A percentile compares a stretch with the other conserved stretches of the same genome.
Conservation (phyloP, 1,140 invertebrate species). For the Ridgeia piscesae region DNA sequence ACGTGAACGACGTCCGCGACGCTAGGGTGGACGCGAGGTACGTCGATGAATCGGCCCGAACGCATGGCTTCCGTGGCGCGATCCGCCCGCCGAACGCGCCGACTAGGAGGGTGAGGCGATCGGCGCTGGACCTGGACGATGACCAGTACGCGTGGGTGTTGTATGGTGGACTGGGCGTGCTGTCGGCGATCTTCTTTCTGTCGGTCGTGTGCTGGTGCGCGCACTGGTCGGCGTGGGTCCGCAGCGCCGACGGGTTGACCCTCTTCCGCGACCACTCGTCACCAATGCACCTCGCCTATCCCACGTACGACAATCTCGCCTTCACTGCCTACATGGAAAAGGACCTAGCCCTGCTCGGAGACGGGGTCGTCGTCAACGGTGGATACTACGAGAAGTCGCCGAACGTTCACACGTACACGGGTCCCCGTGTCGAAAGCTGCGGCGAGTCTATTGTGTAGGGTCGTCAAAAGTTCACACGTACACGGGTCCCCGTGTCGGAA, state of each 20-base stretch:
- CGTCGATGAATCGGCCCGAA: not conserved
- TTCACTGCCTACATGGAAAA: not conserved
- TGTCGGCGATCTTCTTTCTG: not conserved
- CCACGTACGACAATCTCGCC: not conserved
- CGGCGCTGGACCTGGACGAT: not conserved
- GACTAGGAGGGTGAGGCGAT: not conserved
- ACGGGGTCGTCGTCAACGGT: not conserved
- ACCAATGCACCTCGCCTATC: not conserved
- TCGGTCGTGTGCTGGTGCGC: not conserved
- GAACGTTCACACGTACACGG: not conserved
- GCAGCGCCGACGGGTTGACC: not conserved
- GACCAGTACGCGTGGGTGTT: not conserved
- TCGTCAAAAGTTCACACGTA: no score
- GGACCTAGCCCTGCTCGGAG: not conserved
- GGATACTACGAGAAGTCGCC: not conserved
- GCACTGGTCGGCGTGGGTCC: not conserved
- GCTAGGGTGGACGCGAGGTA: not conserved
- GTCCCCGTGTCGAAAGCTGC: not conserved
- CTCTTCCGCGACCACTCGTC: not conserved
- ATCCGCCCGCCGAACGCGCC: no score
- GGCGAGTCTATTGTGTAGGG: not conserved
- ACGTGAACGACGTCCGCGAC: not conserved
- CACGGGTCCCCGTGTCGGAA: no score
- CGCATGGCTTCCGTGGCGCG: no score
- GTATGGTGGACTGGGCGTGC: not conserved